A percentile compares a stretch with the other conserved stretches of the same genome.
Evolutionary conservation across 64 coral and sea anemone species (phyloP).

Genomic region (Montipora sp.): DNA sequence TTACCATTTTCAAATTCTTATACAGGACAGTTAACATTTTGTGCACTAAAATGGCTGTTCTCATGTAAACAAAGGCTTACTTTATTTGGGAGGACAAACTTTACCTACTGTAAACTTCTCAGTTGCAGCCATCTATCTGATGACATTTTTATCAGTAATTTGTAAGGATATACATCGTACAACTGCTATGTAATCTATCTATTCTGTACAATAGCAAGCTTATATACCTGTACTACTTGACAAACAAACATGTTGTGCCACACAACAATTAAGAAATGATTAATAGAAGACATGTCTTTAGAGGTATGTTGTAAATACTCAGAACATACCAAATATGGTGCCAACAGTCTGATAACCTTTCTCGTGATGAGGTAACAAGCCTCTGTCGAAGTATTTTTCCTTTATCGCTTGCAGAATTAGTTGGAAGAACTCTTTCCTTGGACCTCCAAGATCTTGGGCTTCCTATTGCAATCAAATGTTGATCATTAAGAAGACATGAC

Average conservation of each 20-base stretch:
- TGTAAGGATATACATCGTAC: not conserved
- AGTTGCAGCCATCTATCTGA: slow-evolving; percentile 4
- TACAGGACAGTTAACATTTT: not conserved
- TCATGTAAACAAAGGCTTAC: not conserved
- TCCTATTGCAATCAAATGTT: no score
- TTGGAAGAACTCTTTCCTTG: no score
- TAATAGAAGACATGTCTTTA: not conserved
- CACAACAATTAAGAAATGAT: not conserved
- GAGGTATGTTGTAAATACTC: not conserved
- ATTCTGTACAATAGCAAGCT: no score
- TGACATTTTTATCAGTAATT: not conserved
- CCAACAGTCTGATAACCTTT: no score
- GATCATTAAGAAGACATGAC: no score
- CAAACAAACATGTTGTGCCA: not conserved
- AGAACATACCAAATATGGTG: no score
- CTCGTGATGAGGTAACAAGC: no score
- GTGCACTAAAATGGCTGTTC: not conserved
- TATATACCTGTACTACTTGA: not conserved
- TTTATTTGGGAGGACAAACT: not conserved
- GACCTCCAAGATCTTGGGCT: no score
- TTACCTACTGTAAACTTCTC: not conserved
- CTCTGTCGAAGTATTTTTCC: no score
- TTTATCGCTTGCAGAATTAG: no score
- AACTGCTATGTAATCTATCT: not conserved
- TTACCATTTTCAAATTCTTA: no score